phyloP scores from a whole-genome alignment of 64 coral and sea anemone genomes.

The Dendronephthya gigantea region DNA sequence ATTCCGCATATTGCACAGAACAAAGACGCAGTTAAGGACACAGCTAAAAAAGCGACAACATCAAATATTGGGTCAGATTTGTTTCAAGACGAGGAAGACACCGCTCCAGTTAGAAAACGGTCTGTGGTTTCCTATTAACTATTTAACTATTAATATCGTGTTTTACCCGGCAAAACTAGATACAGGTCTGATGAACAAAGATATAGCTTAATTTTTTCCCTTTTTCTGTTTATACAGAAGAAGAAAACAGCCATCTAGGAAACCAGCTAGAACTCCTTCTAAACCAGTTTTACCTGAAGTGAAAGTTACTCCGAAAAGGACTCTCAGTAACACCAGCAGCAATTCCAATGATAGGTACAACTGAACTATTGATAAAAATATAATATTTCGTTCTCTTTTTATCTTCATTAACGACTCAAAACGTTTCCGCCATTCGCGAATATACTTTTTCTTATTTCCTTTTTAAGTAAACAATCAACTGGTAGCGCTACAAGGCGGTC shows the following conservation, averaged over 20 bases:
- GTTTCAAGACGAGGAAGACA: constrained; percentile 10
- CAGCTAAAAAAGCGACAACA: neutral
- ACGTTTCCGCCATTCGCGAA: no score
- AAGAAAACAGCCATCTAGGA: neutral
- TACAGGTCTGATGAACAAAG: no score
- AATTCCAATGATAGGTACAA: neutral
- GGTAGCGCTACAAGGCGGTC: neutral
- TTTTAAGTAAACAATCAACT: neutral
- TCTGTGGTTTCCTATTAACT: neutral
- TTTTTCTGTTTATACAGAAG: neutral
- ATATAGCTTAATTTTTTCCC: neutral
- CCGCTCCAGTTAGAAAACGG: neutral
- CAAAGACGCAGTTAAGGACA: neutral
- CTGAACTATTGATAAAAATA: neutral
- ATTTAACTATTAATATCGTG: no score
- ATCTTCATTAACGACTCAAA: neutral
- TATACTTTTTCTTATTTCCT: neutral
- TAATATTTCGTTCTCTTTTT: neutral
- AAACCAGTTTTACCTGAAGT: constrained; percentile 18
- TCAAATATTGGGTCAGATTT: neutral
- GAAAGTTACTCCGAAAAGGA: neutral
- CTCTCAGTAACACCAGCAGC: neutral
- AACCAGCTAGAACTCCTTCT: neutral
- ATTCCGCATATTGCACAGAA: neutral
- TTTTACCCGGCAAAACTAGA: no score